phyloP scores from a whole-genome alignment of 2,797 vertebrate species.

The Sebastes diploproa region DNA sequence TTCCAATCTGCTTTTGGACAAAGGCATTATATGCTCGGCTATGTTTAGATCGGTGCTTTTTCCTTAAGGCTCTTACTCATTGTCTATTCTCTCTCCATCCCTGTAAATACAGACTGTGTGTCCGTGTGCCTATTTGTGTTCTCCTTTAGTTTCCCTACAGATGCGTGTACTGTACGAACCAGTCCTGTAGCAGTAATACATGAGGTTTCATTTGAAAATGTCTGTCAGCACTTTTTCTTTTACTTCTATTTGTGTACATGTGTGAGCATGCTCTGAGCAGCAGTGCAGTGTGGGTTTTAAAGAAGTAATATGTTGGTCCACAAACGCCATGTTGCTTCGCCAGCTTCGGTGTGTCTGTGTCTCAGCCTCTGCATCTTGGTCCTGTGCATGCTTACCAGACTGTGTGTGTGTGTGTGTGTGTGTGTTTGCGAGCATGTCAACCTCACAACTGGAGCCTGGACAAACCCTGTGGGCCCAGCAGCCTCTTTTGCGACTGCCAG shows the following conservation, averaged over 20 bases:
- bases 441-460: conserved; percentile 13
- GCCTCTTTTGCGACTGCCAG: conserved; percentile 6
- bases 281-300: not conserved
- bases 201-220: not conserved
- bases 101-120: conserved; percentile 35
- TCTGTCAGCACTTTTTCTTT: not conserved
- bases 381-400: not conserved
- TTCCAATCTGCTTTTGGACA: conserved; percentile 46
- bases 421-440: conserved; percentile 4
- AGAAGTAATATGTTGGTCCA: conserved; percentile 8
- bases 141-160: not conserved
- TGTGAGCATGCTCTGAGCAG: not conserved
- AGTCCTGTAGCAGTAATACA: not conserved
- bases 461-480: conserved; percentile 19
- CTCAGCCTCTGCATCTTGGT: conserved; percentile 1
- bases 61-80: conserved; percentile 22
- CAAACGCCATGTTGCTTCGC: conserved; percentile 1
- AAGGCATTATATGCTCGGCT: conserved; percentile 47
- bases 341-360: not conserved
- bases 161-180: not conserved
- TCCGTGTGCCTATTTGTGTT: conserved; percentile 10
- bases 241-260: not conserved
- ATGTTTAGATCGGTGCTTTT: conserved; percentile 54
- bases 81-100: conserved; percentile 15
- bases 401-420: not conserved